These are phyloP conservation scores for Microcebus jonahi DNA, from an alignment of 2,113 vertebrate genomes.

Conservation along the genomic window DNA sequence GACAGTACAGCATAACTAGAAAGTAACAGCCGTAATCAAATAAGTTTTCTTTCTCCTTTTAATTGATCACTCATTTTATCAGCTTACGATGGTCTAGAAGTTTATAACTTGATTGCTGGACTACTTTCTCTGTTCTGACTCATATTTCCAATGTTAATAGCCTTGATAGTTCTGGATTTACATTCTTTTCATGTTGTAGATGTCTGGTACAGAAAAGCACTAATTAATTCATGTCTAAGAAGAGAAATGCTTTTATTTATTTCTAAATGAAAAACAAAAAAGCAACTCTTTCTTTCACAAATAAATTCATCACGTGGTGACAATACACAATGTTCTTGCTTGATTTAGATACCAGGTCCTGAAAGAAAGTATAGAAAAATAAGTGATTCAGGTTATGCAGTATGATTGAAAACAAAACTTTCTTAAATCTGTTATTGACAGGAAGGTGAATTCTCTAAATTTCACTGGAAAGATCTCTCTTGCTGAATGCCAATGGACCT, in stretches of 20 bases:
- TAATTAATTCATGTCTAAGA: conserved; percentile 67
- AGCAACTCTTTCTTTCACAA: conserved; percentile 32
- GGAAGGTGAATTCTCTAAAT: conserved; percentile 32
- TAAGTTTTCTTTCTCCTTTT: neutral
- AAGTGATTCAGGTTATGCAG: neutral
- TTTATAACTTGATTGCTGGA: neutral
- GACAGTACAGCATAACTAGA: neutral
- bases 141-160: conserved; percentile 5
- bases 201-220: conserved; percentile 14
- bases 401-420: conserved; percentile 42
- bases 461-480: neutral
- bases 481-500: neutral
- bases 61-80: neutral
- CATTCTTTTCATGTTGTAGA: conserved; percentile 26
- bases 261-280: conserved; percentile 58
- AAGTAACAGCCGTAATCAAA: neutral
- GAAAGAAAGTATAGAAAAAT: conserved; percentile 12
- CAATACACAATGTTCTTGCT: conserved; percentile 48
- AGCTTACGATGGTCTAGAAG: neutral
- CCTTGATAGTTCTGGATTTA: conserved; percentile 37
- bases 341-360: conserved; percentile 35
- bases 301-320: conserved; percentile 47
- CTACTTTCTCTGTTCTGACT: neutral
- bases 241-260: conserved; percentile 64
- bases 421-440: neutral